These are phyloP conservation scores for Sigmodon hispidus DNA, from an alignment of 2,113 vertebrate species.

Conservation along the genomic window DNA sequence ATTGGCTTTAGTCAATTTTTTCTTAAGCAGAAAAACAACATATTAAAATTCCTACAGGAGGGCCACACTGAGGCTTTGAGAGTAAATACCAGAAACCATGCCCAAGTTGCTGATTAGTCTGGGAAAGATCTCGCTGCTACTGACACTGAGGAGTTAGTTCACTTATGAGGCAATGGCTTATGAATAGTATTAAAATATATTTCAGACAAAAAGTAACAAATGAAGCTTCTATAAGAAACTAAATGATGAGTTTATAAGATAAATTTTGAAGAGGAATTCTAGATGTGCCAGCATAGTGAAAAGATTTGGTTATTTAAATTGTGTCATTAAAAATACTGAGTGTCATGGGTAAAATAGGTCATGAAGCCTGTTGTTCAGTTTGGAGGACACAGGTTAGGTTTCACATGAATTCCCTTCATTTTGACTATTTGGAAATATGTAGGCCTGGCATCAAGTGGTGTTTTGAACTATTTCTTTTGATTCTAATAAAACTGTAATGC, in stretches of 20 bases:
- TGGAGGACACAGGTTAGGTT: background rate
- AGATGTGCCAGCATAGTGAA: background rate
- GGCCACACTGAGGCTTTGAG: background rate
- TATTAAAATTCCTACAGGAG: slow-evolving; percentile 20
- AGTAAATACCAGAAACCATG: background rate
- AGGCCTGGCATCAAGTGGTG: background rate
- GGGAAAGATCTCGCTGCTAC: background rate
- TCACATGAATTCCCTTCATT: background rate
- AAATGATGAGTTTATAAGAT: background rate
- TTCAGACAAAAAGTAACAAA: background rate
- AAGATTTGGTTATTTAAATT: background rate
- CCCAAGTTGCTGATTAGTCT: background rate
- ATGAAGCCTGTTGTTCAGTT: background rate
- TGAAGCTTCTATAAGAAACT: background rate
- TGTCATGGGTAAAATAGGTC: slow-evolving; percentile 8
- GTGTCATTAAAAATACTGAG: background rate
- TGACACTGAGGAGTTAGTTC: background rate
- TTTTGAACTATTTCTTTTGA: slow-evolving; percentile 13
- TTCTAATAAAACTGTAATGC: slow-evolving; percentile 3
- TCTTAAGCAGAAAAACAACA: background rate
- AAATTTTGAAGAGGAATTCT: slow-evolving; percentile 42
- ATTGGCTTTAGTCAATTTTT: slow-evolving; percentile 10
- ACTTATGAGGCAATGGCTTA: slow-evolving; percentile 1
- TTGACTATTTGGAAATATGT: background rate
- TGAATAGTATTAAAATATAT: slow-evolving; percentile 12